Conservation (phyloP, 2,113 vertebrate species). For the Malurus melanocephalus region DNA sequence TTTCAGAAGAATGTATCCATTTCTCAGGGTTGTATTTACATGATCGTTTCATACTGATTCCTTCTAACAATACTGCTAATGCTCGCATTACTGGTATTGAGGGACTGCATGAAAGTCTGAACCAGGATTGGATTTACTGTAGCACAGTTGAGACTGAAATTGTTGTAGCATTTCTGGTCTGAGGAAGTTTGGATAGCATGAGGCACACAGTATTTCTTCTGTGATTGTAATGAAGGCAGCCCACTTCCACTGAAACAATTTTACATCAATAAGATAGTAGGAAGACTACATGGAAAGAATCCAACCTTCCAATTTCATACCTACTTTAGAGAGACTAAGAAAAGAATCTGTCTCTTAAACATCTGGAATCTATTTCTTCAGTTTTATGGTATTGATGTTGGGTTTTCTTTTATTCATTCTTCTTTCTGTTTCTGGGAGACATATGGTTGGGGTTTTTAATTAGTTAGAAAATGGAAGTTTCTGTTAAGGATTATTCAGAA, state of each 20-base stretch:
- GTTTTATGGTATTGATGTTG: neutral
- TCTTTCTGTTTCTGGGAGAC: neutral
- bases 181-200: neutral
- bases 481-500: neutral
- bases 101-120: neutral
- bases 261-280: constrained; percentile 11
- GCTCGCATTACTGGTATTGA: neutral
- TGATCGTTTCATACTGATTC: neutral
- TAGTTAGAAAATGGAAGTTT: constrained; percentile 11
- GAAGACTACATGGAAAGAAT: constrained; percentile 4
- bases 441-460: neutral
- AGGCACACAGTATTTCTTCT: neutral
- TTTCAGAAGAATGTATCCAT: neutral
- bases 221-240: neutral
- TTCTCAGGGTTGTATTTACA: neutral
- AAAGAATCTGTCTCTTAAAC: neutral
- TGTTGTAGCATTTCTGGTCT: neutral
- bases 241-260: constrained; percentile 7
- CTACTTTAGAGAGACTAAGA: neutral
- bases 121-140: neutral
- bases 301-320: constrained; percentile 13
- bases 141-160: neutral
- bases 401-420: constrained; percentile 4
- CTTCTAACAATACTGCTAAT: neutral
- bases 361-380: constrained; percentile 38